phyloP scores from a whole-genome alignment of 2,888 invertebrate genomes.

The Drosophila testacea region DNA sequence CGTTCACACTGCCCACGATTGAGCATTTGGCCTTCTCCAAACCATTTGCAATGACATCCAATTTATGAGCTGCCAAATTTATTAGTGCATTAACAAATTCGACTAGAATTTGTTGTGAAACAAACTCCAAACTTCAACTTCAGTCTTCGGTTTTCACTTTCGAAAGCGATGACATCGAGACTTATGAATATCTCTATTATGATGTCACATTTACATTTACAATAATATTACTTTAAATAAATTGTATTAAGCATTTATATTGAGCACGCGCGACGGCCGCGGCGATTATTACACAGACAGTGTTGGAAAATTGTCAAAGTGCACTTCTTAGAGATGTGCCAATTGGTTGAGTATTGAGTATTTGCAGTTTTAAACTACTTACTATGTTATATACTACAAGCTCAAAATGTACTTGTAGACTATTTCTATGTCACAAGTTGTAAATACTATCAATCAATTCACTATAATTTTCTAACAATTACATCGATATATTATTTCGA shows the following conservation, averaged over 20 bases:
- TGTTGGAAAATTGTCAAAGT: slow-evolving; percentile 1
- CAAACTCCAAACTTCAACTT: background rate
- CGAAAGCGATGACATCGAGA: background rate
- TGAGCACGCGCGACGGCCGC: background rate
- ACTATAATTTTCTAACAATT: too few relatives aligned
- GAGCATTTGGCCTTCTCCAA: slow-evolving; percentile 25
- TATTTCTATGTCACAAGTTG: too few relatives aligned
- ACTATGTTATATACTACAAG: too few relatives aligned
- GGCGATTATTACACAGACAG: background rate
- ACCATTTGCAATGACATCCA: background rate
- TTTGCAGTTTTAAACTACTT: too few relatives aligned
- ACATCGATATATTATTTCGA: too few relatives aligned
- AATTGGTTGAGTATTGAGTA: too few relatives aligned
- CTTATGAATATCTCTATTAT: background rate
- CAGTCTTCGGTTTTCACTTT: background rate
- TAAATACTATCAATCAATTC: background rate
- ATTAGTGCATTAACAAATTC: background rate
- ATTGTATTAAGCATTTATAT: background rate
- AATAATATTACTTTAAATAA: background rate
- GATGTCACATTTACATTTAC: background rate
- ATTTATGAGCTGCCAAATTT: background rate
- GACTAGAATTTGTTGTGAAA: too few relatives aligned
- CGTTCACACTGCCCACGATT: slow-evolving; percentile 10
- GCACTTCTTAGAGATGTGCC: background rate
- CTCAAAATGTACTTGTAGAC: background rate